Conservation (phyloP, 2,113 vertebrate species). For the human region DNA sequence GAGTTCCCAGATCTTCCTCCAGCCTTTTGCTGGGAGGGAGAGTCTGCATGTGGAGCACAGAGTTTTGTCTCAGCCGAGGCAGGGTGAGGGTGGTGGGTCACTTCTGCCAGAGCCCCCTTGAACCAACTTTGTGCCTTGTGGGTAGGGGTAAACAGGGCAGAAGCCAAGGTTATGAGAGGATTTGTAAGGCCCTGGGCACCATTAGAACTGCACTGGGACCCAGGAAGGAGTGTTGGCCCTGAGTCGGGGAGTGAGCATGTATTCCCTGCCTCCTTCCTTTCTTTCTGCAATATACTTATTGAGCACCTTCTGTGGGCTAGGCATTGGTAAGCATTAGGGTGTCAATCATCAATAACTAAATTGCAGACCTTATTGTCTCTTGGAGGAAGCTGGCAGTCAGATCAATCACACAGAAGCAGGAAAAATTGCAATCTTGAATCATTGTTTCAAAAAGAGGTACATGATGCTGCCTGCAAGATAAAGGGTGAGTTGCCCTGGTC, state of each 20-base stretch:
- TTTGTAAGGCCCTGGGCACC: background rate
- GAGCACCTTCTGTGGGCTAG: background rate
- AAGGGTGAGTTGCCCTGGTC: background rate
- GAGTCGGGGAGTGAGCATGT: background rate
- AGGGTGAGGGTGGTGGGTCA: background rate
- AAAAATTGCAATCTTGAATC: background rate
- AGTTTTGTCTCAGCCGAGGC: background rate
- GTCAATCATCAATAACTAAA: background rate
- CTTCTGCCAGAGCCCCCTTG: background rate
- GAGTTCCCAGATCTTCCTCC: background rate
- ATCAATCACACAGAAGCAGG: background rate
- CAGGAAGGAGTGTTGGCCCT: background rate
- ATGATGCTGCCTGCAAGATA: background rate
- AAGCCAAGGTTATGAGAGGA: background rate
- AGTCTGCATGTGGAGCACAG: background rate
- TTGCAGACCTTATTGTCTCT: background rate
- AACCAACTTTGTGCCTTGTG: background rate
- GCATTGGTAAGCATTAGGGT: background rate
- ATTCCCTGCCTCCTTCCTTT: background rate
- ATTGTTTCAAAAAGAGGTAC: background rate
- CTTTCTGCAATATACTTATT: background rate
- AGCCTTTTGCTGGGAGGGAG: background rate
- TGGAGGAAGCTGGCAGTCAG: background rate
- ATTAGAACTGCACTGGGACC: background rate
- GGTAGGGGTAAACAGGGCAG: background rate